Evolutionary conservation across 2,888 invertebrate species (phyloP).

Genomic region (Lithodes maja): DNA sequence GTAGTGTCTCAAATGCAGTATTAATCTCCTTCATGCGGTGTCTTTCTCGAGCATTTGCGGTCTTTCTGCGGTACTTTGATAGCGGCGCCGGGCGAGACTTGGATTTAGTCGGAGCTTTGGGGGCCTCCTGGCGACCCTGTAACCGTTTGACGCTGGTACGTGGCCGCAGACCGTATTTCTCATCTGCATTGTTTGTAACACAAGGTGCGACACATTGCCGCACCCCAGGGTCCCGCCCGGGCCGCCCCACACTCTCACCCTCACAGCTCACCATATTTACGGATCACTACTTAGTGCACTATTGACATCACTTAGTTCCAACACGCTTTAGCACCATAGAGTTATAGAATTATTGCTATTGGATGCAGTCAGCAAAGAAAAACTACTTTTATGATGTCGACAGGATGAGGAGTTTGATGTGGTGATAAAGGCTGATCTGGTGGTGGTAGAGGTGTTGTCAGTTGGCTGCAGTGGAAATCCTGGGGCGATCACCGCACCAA

Average conservation of each 20-base stretch:
- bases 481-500: too few relatives aligned
- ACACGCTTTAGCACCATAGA: too few relatives aligned
- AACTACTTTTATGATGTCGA: too few relatives aligned
- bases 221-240: not conserved
- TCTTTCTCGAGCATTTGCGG: constrained; percentile 90
- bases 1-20: constrained; percentile 87
- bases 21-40: constrained; percentile 93
- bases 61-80: constrained; percentile 91
- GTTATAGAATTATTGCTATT: too few relatives aligned
- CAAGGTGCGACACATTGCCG: not conserved
- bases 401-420: too few relatives aligned
- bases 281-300: not conserved
- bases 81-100: constrained; percentile 80
- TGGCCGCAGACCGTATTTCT: constrained; percentile 82
- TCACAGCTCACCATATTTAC: not conserved
- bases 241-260: not conserved
- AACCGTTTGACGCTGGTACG: constrained; percentile 80
- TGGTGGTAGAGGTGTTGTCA: too few relatives aligned
- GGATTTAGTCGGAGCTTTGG: constrained; percentile 66
- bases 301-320: not conserved
- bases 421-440: too few relatives aligned
- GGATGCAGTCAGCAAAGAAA: too few relatives aligned
- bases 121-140: constrained; percentile 71
- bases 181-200: not conserved
- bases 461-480: too few relatives aligned